Percentiles rank a stretch among this genome's conserved stretches.
Conservation (phyloP, 23 tunicate genomes). For the Oikopleura albicans region DNA sequence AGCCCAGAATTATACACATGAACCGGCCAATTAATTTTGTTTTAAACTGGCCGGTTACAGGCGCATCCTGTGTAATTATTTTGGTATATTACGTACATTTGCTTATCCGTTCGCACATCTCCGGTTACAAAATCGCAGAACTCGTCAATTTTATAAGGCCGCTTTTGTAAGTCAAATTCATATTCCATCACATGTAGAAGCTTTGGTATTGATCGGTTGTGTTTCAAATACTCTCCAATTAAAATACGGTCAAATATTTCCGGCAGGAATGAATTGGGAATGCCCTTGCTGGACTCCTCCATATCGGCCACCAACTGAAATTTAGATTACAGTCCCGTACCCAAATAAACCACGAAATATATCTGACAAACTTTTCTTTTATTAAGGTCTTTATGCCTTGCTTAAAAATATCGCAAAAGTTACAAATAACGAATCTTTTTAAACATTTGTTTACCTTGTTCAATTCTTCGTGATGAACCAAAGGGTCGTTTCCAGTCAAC, state of each 20-base stretch:
- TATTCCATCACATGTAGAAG: background rate
- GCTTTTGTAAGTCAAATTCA: background rate
- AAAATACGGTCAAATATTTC: background rate
- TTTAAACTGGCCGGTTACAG: too few species aligned
- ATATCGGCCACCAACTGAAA: too few species aligned
- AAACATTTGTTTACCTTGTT: background rate
- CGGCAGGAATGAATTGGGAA: background rate
- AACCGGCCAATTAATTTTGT: too few species aligned
- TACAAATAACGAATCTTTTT: too few species aligned
- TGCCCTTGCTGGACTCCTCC: background rate
- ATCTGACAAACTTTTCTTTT: too few species aligned
- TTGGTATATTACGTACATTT: too few species aligned
- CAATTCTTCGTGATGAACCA: background rate
- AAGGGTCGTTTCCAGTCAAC: background rate
- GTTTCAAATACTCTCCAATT: background rate
- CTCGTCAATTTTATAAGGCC: background rate
- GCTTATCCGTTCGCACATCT: background rate
- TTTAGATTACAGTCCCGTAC: too few species aligned
- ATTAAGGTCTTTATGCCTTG: too few species aligned
- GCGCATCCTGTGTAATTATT: too few species aligned
- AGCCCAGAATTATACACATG: too few species aligned
- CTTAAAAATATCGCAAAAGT: too few species aligned
- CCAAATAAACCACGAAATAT: too few species aligned
- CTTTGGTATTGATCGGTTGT: background rate
- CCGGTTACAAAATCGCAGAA: background rate